Base-by-base conservation (phyloP, 2,113 vertebrate species). In the Pelusios castaneus region DNA sequence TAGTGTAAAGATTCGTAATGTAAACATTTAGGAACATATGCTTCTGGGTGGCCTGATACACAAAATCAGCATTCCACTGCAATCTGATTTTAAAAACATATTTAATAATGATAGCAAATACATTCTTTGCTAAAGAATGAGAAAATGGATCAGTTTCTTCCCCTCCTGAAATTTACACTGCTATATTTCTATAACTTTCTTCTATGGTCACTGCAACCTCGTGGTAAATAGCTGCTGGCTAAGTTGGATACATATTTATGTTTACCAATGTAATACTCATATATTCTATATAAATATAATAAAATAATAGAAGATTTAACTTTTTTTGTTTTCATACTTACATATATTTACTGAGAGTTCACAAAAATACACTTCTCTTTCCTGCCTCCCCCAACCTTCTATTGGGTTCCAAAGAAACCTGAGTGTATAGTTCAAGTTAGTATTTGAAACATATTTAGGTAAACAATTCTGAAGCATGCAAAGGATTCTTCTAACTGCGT, bases 281-380 rank as follows among this genome's bases (percentile, higher is more conserved):
- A 94, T 92, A 93, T 89, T 91, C 94, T 95, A 89, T 95, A 96
- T 97, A 98, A 98, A 97, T 98, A 97, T 90, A 96, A 96, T 84
- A 94, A 94, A 92, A 95, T 82, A 80, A 56, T 93, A 96, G 89
- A 96, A 96, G 92, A 90, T 93, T 92, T 84, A 89, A 94, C 92
- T 91, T 93, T 94, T 52, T 94, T 90, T 91, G 76, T 89, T 96
- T 91, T 93, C 94, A 93, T 88, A 43, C 81, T 94, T 94, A 97
- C 96, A 96, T 67, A 73, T 94, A 97, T 83, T 97, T 94, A 97
- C 91, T 79, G 54, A 92, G 82, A 73, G 89, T 94, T 91, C 94
- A 96, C 88, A 94, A 87, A 91, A 93, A 85, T 89, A 80, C 81
- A 87, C 13, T 73, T 92, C 86, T 91, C 67, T 80, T 67, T 89